These are phyloP conservation scores for Brachionus plicatilis DNA, from an alignment of 1,140 invertebrate species.

Conservation along the genomic window DNA sequence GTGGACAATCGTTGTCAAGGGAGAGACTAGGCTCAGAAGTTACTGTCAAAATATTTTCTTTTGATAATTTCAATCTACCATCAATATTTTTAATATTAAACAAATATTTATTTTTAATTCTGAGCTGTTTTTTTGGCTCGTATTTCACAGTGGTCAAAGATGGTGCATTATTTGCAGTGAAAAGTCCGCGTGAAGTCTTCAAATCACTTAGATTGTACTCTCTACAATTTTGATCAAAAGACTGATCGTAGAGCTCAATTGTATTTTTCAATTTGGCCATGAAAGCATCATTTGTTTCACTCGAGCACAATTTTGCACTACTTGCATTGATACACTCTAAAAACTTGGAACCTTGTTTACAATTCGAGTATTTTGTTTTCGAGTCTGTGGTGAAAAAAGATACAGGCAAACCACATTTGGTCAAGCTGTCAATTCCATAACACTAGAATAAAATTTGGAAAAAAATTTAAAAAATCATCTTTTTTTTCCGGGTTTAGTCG, in stretches of 20 bases:
- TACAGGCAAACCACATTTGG: constrained; percentile 3
- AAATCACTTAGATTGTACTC: background rate
- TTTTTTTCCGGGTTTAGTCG: too few species aligned
- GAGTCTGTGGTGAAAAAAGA: background rate
- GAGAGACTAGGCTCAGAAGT: background rate
- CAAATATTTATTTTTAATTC: background rate
- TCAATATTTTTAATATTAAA: background rate
- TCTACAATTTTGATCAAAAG: background rate
- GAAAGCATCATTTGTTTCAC: background rate
- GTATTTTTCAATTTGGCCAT: background rate
- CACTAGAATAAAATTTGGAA: background rate
- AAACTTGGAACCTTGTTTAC: background rate
- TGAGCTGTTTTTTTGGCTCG: background rate
- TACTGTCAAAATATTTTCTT: background rate
- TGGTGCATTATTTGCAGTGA: background rate
- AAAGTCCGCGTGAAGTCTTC: background rate
- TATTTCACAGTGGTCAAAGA: background rate
- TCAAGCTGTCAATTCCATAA: background rate
- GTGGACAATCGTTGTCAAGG: background rate
- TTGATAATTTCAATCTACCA: too few species aligned
- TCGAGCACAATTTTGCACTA: background rate
- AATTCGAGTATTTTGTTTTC: background rate
- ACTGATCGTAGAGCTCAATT: background rate
- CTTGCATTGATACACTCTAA: background rate
- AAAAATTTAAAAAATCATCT: too few species aligned